Conservation (phyloP, 1,140 invertebrate species). For the Parasteatoda tepidariorum region DNA sequence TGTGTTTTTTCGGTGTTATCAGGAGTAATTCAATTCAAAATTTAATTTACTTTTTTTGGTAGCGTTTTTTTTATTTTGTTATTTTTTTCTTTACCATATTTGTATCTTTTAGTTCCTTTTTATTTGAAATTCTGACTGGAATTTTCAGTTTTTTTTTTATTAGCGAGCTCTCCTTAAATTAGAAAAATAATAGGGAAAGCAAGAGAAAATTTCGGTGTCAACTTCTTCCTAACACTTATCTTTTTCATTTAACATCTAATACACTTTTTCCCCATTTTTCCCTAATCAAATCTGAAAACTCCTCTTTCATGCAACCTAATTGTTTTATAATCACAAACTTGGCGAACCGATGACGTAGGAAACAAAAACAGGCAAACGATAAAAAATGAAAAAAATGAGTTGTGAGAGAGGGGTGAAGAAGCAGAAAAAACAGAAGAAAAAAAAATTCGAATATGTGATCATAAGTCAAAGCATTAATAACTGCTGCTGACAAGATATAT, state of each 20-base stretch:
- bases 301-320: constrained; percentile 36
- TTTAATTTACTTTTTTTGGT: constrained; percentile 54
- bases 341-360: constrained; percentile 13
- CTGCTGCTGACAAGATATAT: constrained; percentile 58
- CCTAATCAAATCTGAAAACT: constrained; percentile 50
- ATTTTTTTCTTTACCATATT: neutral
- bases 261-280: constrained; percentile 6
- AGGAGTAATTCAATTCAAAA: constrained; percentile 60
- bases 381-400: neutral
- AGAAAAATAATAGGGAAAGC: constrained; percentile 38
- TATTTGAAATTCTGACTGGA: constrained; percentile 26
- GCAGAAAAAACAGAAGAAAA: neutral
- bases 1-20: constrained; percentile 46
- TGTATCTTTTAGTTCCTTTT: constrained; percentile 4
- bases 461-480: constrained; percentile 61
- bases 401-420: neutral
- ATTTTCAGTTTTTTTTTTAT: constrained; percentile 5
- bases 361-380: constrained; percentile 15
- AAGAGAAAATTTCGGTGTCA: constrained; percentile 13
- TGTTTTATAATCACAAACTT: constrained; percentile 59
- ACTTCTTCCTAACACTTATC: constrained; percentile 31
- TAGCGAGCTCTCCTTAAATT: constrained; percentile 11
- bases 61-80: constrained; percentile 1
- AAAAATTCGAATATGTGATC: neutral
- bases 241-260: constrained; percentile 58